Evolutionary conservation across 2,888 invertebrate genomes (phyloP).

Genomic region (Drosophila mettleri): DNA sequence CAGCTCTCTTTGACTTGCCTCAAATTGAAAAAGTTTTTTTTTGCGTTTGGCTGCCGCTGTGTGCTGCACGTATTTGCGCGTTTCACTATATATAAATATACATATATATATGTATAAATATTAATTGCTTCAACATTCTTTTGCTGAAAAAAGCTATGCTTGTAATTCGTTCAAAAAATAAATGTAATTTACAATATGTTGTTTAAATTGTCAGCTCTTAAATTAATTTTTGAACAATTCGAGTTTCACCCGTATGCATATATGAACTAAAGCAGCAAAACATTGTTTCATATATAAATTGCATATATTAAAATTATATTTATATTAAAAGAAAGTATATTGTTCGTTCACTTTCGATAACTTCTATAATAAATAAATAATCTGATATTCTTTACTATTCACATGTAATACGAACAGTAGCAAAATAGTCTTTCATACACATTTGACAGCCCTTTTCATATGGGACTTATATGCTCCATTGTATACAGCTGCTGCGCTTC

Average conservation of each 20-base stretch:
- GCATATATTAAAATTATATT: too few relatives aligned
- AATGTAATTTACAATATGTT: background rate
- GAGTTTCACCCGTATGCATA: background rate
- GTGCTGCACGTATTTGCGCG: slow-evolving; percentile 2
- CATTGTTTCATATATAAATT: too few relatives aligned
- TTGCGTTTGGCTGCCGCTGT: background rate
- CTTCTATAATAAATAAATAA: too few relatives aligned
- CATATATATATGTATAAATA: background rate
- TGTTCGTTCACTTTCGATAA: too few relatives aligned
- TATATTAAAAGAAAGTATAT: too few relatives aligned
- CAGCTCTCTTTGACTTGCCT: slow-evolving; percentile 26
- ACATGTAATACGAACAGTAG: background rate
- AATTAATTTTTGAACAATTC: background rate
- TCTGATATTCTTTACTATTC: too few relatives aligned
- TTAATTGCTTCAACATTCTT: background rate
- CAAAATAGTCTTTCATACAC: background rate
- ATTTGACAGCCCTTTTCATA: background rate
- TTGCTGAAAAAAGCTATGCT: background rate
- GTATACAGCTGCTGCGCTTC: background rate
- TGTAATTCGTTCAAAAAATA: background rate
- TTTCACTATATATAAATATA: background rate
- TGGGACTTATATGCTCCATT: background rate
- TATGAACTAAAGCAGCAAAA: background rate
- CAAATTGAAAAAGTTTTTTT: slow-evolving; percentile 66
- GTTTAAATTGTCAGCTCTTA: background rate